Base-by-base conservation (phyloP, 2,888 invertebrate genomes). In the Thymelicus sylvestris region DNA sequence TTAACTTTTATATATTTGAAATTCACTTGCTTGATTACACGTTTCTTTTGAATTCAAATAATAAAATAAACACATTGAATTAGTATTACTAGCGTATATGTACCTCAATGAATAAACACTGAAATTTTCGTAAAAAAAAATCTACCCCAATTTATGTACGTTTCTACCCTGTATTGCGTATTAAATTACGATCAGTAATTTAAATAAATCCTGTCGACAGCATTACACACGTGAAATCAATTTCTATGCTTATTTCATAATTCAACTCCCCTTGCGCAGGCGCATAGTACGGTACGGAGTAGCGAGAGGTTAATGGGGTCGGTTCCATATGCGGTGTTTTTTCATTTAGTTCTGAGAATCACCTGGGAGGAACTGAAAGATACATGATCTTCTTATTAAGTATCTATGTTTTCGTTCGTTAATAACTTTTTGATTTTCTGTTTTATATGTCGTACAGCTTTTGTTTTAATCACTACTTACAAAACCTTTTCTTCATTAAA, bases 161-260 rank as follows among this genome's bases (percentile, higher is more conserved):
- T 50, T 5, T 15, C 15, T 6, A 41, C 48, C 48, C 48, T 62
- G 24, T 2, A 52, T 48, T 12, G n/a, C n/a, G n/a, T n/a, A n/a
- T n/a, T n/a, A n/a, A n/a, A n/a, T n/a, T n/a, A n/a, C n/a, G 15
- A 52, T 55, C 64, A n/a, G 15, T 59, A 66, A 57, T 66, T 59
- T 63, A 69, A 57, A 69, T 64, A 59, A 69, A 38, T 60, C 67
- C 50, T 69, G 67, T 64, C 69, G 69, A 74, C 72, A 74, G 71
- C 48, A 62, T 65, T 60, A 62, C 50, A 72, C 76, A 75, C 74
- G 70, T 79, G 79, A 77, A 75, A 79, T 77, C 78, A 71, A 79
- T 80, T 79, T 77, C 74, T 72, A 79, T 73, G 75, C 71, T 74
- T 71, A 77, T 67, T 77, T 72, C 75, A 77, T 78, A 76, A 78